These are phyloP conservation scores for Cheilosia vernalis DNA, from an alignment of 2,888 invertebrate species.

Conservation along the genomic window DNA sequence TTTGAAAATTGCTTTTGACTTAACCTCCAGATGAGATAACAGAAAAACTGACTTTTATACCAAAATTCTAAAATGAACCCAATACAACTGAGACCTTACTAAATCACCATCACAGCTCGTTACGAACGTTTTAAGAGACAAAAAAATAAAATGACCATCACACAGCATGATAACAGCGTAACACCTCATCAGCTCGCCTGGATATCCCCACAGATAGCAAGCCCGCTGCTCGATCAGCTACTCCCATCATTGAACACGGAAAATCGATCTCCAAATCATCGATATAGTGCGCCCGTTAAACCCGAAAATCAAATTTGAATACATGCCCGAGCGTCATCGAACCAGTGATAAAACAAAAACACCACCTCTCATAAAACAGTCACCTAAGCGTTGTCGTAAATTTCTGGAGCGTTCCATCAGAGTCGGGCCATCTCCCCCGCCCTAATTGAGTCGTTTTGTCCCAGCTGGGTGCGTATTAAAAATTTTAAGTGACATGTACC, in stretches of 20 bases:
- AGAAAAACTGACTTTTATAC: conserved; percentile 18
- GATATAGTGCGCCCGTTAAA: not conserved
- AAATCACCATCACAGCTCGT: conserved; percentile 66
- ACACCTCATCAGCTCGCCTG: conserved; percentile 62
- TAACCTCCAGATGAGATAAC: conserved; percentile 35
- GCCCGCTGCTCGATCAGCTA: conserved; percentile 52
- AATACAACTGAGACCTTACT: conserved; percentile 24
- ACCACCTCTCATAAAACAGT: conserved; percentile 62
- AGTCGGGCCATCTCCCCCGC: conserved; percentile 28
- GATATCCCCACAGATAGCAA: conserved; percentile 46
- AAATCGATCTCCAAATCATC: conserved; percentile 36
- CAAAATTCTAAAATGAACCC: conserved; percentile 5
- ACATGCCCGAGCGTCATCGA: not conserved
- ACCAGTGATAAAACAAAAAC: conserved; percentile 54
- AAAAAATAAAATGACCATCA: conserved; percentile 41
- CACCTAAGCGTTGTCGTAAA: conserved; percentile 62
- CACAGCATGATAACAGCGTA: conserved; percentile 45
- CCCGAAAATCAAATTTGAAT: conserved; percentile 32
- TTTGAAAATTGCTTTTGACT: conserved; percentile 40
- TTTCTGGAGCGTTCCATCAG: conserved; percentile 27
- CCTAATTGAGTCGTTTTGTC: conserved; percentile 66
- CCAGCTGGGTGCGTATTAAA: conserved; percentile 19
- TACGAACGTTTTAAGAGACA: conserved; percentile 15
- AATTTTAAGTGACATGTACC: conserved; percentile 24
- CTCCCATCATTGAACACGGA: conserved; percentile 38